Evolutionary conservation across 2,113 vertebrate species (phyloP).

Genomic region (Notarius lentiginosus): DNA sequence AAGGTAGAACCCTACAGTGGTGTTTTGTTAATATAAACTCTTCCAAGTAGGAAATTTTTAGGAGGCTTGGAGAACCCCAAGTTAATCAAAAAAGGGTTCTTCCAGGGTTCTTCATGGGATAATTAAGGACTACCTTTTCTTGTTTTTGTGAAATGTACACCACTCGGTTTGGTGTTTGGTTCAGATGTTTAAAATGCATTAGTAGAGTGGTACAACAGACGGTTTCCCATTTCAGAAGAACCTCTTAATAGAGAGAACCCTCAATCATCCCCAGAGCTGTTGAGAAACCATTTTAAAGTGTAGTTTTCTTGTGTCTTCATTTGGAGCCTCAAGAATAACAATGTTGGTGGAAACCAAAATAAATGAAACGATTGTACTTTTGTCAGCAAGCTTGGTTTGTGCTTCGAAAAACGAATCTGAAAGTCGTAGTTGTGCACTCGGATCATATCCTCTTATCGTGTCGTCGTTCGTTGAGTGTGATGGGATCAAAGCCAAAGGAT

Average conservation of each 20-base stretch:
- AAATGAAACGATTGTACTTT: neutral
- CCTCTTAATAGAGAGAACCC: neutral
- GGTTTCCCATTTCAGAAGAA: neutral
- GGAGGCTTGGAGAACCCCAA: too few relatives aligned
- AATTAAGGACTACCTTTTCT: neutral
- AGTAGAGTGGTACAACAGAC: neutral
- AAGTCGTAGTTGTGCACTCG: neutral
- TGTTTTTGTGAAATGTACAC: neutral
- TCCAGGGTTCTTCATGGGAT: neutral
- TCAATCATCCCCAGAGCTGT: neutral
- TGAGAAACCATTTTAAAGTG: neutral
- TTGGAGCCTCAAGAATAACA: neutral
- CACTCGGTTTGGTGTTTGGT: neutral
- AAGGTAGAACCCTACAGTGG: too few relatives aligned
- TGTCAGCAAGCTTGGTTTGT: neutral
- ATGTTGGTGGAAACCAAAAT: neutral
- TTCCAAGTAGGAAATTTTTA: too few relatives aligned
- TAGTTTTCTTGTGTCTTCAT: neutral
- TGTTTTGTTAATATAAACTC: too few relatives aligned
- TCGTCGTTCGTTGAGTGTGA: neutral
- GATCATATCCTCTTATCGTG: neutral
- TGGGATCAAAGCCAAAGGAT: neutral
- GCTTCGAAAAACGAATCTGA: neutral
- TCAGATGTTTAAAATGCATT: neutral
- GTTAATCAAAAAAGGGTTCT: too few relatives aligned